Base-by-base conservation (phyloP, 2,113 vertebrate genomes). In the Oreochromis niloticus region DNA sequence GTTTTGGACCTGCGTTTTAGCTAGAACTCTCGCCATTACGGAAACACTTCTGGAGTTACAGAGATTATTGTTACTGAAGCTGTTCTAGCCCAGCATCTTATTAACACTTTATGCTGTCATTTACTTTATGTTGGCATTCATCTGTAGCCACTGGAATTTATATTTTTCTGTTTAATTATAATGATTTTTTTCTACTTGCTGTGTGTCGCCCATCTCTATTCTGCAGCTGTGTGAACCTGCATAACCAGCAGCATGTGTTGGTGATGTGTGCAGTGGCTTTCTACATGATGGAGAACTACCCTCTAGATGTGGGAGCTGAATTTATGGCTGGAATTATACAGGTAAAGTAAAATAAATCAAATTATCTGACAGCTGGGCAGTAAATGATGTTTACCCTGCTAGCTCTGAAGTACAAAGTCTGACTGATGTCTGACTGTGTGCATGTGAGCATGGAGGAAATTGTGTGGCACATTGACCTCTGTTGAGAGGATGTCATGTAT, bases 241-340 rank as follows among this genome's bases (percentile, higher is more conserved):
- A 99, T 81, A 99, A 98, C 96, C 98, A 99, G 92, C 98, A 99
- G 95, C 98, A 99, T 19, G 97, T 99, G 88, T 95, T 99, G 95
- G 97, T 99, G 32, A 99, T 98, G 97, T 99, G 99, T 17, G 98
- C 99, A 19, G 96, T 98, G 14, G 98, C 99, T 2, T 99, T 99
- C 95, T 99, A 99, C 95, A 97, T 99, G 96, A 98, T 99, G 0
- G 98, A 99, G 95, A 99, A 99, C 94, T 99, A 99, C 79, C 98
- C 98, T 4, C 95, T 98, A 90, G 99, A 99, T 84, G 98, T 99
- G 3, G 99, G 98, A 9, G 94, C 98, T 2, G 98, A 99, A 80
- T 99, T 99, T 73, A 99, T 98, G 54, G 97, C 98, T 2, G 97
- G 97, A 66, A 88, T 99, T 46, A 98, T 99, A 89, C 99, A 99